Evolutionary conservation across 2,888 invertebrate genomes (phyloP).

Genomic region (Drosophila suboccidentalis): DNA sequence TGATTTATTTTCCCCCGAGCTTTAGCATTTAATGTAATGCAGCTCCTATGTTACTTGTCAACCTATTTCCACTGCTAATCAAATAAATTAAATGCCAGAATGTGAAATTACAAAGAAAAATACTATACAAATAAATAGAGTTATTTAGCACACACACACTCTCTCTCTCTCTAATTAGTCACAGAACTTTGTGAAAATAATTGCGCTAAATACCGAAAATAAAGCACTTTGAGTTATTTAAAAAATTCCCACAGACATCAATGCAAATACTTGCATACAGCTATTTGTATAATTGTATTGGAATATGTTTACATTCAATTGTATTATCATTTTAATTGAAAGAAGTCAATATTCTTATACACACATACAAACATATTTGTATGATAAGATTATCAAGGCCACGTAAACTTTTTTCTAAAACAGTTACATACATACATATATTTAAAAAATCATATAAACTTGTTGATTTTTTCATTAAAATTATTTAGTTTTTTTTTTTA

Average conservation of each 20-base stretch:
- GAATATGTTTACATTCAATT: slow-evolving; percentile 9
- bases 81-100: slow-evolving; percentile 39
- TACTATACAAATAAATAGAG: slow-evolving; percentile 27
- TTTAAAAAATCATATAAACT: background rate
- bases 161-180: slow-evolving; percentile 61
- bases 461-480: background rate
- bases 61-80: slow-evolving; percentile 16
- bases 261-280: background rate
- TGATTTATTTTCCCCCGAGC: background rate
- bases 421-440: too few species aligned
- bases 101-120: slow-evolving; percentile 15
- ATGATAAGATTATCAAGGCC: slow-evolving; percentile 17
- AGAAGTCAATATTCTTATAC: background rate
- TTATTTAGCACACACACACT: slow-evolving; percentile 66
- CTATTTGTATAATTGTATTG: background rate
- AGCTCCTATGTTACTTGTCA: background rate
- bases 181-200: slow-evolving; percentile 55
- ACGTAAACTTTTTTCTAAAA: slow-evolving; percentile 9
- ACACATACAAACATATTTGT: background rate
- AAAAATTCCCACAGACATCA: slow-evolving; percentile 30
- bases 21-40: background rate
- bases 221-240: slow-evolving; percentile 48
- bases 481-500: too few species aligned
- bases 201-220: slow-evolving; percentile 69
- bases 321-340: slow-evolving; percentile 1